Conservation (phyloP, 1,140 invertebrate species). For the Andrena cerasifolii region DNA sequence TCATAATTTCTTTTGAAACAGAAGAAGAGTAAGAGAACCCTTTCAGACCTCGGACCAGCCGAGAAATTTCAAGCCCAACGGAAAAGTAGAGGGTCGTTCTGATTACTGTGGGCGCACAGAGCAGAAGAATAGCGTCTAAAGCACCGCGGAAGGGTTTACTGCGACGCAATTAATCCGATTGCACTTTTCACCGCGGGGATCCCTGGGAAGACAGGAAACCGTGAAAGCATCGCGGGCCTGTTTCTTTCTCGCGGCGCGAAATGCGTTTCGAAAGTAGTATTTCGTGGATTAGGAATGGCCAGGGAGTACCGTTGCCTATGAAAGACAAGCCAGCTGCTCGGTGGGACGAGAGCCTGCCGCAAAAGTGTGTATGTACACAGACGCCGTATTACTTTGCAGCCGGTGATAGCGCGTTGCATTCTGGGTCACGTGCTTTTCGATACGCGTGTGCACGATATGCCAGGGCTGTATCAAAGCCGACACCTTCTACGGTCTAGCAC, state of each 20-base stretch:
- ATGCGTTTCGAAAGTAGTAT: slow-evolving; percentile 58
- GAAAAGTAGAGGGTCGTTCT: too few species aligned
- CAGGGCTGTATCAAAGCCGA: slow-evolving; percentile 20
- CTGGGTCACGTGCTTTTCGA: slow-evolving; percentile 70
- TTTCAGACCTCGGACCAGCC: too few species aligned
- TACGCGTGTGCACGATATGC: slow-evolving; percentile 38
- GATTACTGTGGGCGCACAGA: not conserved
- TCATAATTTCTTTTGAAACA: too few species aligned
- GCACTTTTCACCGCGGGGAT: slow-evolving; percentile 25
- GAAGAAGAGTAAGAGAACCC: too few species aligned
- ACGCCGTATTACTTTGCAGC: slow-evolving; percentile 15
- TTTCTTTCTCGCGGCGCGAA: slow-evolving; percentile 37
- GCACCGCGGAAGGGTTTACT: not conserved
- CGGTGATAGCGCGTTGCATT: slow-evolving; percentile 66
- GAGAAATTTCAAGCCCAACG: too few species aligned
- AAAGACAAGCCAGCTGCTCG: slow-evolving; percentile 35
- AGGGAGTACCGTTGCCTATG: slow-evolving; percentile 60
- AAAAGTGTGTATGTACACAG: slow-evolving; percentile 20
- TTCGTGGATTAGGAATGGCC: slow-evolving; percentile 59
- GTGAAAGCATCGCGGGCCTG: slow-evolving; percentile 41
- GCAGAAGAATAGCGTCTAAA: not conserved
- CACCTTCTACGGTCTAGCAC: not conserved
- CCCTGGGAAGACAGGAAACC: slow-evolving; percentile 12
- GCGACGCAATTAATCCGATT: slow-evolving; percentile 20
- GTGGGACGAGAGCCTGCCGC: not conserved